Evolutionary conservation across 2,888 invertebrate species (phyloP), one percentile per base, ranked within the genome.

Genomic region (Hirtodrosophila confusa): DNA sequence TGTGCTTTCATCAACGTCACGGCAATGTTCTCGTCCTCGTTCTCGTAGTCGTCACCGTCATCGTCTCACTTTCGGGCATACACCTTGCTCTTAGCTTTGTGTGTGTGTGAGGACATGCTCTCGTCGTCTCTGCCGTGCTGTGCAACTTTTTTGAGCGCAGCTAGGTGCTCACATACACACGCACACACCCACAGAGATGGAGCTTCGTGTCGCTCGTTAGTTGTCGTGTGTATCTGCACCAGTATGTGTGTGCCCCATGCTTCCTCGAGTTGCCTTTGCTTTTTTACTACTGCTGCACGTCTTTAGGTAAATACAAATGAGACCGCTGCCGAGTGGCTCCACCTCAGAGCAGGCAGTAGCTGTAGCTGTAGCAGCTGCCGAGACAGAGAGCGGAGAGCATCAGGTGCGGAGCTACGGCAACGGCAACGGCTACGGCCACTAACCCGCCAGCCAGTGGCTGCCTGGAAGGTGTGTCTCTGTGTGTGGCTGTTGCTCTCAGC

Each of bases 281-380:
- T 68, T 62, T 75, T 70, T 69, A 53, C 57, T 56, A 27, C 54
- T 57, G 45, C 67, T 75, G 61, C 65, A 73, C 69, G 74, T 77
- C 80, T 78, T 75, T 84, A 84, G 85, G 86, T 88, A 88, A 89
- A 89, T 79, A 89, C 87, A 88, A 89, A 88, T 88, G 85, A 88
- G 82, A 85, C 78, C 80, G 73, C 78, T 73, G 71, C 77, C 77
- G 75, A 78, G 75, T 75, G 87, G 86, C 89, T 89, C 88, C 87
- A 88, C 88, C 88, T 88, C 49, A 69, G 75, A 44, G 72, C 68
- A 36, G 45, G 48, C 55, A 33, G 41, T 23, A 49, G 47, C 23
- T 27, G 27, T 27, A 27, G 27, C 27, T 27, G 35, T 24, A 12
- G 50, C 54, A 47, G 53, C 29, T 37, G 64, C 24, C 37, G 62